These are phyloP conservation scores for Spondyliosoma cantharus DNA, from an alignment of 2,797 vertebrate genomes.

Conservation along the genomic window DNA sequence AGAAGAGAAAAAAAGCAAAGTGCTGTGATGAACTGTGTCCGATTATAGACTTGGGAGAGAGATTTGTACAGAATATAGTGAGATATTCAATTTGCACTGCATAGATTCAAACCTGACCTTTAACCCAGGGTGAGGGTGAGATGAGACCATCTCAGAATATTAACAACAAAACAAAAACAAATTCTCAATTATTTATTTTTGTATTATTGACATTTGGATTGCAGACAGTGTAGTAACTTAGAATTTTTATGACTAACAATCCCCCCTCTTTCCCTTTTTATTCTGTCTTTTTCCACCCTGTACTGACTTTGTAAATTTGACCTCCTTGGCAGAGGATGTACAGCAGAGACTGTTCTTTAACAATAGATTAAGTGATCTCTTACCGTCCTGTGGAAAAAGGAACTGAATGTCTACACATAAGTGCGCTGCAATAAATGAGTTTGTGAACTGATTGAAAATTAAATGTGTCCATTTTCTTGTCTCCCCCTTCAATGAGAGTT, in stretches of 20 bases:
- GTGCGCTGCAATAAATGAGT: constrained; percentile 83
- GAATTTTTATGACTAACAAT: constrained; percentile 64
- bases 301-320: constrained; percentile 72
- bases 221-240: constrained; percentile 48
- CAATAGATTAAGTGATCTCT: constrained; percentile 67
- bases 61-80: constrained; percentile 73
- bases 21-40: constrained; percentile 34
- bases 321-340: constrained; percentile 69
- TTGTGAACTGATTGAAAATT: constrained; percentile 71
- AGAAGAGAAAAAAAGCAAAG: constrained; percentile 20
- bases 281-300: constrained; percentile 53
- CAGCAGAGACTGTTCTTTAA: constrained; percentile 65
- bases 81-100: constrained; percentile 77
- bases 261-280: constrained; percentile 39
- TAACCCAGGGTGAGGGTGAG: constrained; percentile 26
- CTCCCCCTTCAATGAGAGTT: neutral
- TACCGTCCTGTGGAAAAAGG: constrained; percentile 83
- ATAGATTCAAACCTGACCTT: constrained; percentile 48
- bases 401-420: constrained; percentile 78
- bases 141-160: constrained; percentile 37
- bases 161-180: constrained; percentile 46
- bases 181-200: constrained; percentile 79
- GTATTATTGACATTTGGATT: constrained; percentile 69
- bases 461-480: constrained; percentile 13
- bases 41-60: constrained; percentile 46